phyloP scores from a whole-genome alignment of 2,888 invertebrate genomes.

The Chrysolina americana region DNA sequence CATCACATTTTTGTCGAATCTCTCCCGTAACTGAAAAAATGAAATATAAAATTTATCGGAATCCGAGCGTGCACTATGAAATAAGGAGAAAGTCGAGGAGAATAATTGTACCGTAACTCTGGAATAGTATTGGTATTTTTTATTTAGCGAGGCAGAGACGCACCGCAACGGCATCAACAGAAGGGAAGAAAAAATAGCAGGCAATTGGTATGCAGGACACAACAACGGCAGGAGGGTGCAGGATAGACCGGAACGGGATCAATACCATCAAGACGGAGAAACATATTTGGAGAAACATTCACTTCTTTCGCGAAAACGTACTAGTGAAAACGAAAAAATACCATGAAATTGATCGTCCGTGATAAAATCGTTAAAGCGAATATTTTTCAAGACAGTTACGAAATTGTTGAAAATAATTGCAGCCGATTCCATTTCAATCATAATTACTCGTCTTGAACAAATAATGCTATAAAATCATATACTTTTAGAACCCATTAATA shows the following conservation, averaged over 20 bases:
- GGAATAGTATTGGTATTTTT: constrained; percentile 66
- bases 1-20: constrained; percentile 14
- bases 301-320: constrained; percentile 56
- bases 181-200: constrained; percentile 72
- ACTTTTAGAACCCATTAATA: no score
- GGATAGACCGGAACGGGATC: constrained; percentile 71
- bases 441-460: no score
- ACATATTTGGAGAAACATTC: constrained; percentile 66
- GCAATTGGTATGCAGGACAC: constrained; percentile 77
- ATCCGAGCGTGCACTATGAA: constrained; percentile 23
- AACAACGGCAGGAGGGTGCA: constrained; percentile 68
- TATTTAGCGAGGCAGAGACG: constrained; percentile 62
- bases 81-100: constrained; percentile 23
- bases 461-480: no score
- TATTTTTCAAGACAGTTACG: no score
- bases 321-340: constrained; percentile 26
- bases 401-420: no score
- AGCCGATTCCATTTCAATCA: no score
- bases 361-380: neutral
- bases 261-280: constrained; percentile 70
- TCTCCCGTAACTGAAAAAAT: constrained; percentile 15
- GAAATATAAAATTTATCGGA: constrained; percentile 23
- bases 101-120: constrained; percentile 65
- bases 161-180: constrained; percentile 43
- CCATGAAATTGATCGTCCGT: neutral